Evolutionary conservation across 2,797 vertebrate genomes (phyloP).

Genomic region (Tarsius wallacei): DNA sequence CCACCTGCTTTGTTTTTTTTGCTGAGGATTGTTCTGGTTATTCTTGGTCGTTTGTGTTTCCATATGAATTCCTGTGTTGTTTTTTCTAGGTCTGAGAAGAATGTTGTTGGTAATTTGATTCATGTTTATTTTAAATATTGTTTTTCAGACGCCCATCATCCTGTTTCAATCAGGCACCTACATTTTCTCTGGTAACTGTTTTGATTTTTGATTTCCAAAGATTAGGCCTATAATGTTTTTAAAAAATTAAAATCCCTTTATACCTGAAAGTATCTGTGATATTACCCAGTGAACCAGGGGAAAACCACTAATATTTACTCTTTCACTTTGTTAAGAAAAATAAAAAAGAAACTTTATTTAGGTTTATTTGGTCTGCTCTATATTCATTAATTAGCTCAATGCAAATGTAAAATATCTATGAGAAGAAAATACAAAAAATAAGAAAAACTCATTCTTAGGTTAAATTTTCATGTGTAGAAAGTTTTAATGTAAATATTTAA

Average conservation of each 20-base stretch:
- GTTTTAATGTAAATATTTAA: background rate
- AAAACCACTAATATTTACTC: slow-evolving; percentile 4
- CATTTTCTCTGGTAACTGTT: background rate
- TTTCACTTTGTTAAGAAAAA: background rate
- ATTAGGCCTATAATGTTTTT: background rate
- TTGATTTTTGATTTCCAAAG: slow-evolving; percentile 15
- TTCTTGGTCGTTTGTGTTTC: too few species aligned
- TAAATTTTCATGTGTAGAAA: slow-evolving; percentile 32
- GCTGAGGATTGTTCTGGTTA: too few species aligned
- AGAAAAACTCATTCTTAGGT: background rate
- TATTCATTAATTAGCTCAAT: slow-evolving; percentile 1
- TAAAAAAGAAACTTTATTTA: background rate
- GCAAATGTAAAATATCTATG: background rate
- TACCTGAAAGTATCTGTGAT: background rate
- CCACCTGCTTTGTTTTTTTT: too few species aligned
- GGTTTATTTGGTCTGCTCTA: background rate
- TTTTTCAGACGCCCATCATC: background rate
- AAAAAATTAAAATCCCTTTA: background rate
- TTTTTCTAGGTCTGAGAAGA: too few species aligned
- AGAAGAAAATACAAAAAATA: background rate
- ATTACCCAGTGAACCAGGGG: background rate
- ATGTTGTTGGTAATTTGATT: too few species aligned
- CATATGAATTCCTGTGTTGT: too few species aligned
- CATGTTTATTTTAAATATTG: slow-evolving; percentile 33
- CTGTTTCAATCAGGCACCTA: background rate